Conservation (phyloP, 2,113 vertebrate genomes). For the Mystacornis crossleyi region DNA sequence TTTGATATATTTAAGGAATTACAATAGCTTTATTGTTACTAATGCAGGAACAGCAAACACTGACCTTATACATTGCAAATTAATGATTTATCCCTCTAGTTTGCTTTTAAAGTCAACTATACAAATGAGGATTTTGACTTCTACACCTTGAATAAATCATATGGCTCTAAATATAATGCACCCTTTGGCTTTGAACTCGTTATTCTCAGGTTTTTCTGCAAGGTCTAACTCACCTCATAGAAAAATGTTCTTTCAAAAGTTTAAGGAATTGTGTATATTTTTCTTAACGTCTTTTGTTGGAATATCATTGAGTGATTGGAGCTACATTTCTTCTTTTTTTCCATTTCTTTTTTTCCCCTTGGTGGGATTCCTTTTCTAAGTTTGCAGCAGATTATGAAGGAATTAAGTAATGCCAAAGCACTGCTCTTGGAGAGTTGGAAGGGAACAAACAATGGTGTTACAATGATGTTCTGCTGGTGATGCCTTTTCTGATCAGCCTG, state of each 20-base stretch:
- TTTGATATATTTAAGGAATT: conserved; percentile 68
- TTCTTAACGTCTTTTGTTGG: neutral
- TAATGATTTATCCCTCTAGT: conserved; percentile 72
- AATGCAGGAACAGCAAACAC: conserved; percentile 71
- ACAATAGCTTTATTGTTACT: conserved; percentile 72
- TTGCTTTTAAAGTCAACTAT: conserved; percentile 67
- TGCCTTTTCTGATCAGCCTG: neutral
- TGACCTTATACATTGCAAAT: conserved; percentile 68
- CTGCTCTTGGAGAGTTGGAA: neutral
- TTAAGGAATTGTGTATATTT: neutral
- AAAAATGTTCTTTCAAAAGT: conserved; percentile 37
- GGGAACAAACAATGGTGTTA: neutral
- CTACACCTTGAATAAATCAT: conserved; percentile 70
- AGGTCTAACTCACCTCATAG: conserved; percentile 16
- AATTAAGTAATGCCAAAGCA: neutral
- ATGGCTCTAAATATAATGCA: conserved; percentile 34
- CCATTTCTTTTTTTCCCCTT: rapidly evolving
- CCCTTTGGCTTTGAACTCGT: conserved; percentile 67
- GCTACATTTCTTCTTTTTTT: neutral
- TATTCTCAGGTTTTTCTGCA: conserved; percentile 45
- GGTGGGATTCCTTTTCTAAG: neutral
- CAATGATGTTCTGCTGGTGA: neutral
- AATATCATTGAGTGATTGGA: neutral
- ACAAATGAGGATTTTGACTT: conserved; percentile 65
- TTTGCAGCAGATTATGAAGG: neutral